Percentiles rank a stretch among this genome's conserved stretches.
phyloP scores from a whole-genome alignment of 2,888 invertebrate species.

The Nowickia ferox region DNA sequence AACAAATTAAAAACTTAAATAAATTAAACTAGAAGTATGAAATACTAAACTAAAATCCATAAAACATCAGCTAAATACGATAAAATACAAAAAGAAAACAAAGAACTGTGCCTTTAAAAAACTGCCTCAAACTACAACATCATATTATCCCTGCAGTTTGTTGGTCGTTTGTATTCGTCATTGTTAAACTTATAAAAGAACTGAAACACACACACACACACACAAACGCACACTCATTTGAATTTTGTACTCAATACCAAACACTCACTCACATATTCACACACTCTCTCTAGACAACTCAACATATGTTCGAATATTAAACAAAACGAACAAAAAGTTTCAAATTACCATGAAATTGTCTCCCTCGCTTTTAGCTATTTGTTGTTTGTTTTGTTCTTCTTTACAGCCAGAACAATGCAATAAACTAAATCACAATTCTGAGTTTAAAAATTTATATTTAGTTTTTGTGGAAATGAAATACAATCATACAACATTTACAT shows the following conservation, averaged over 20 bases:
- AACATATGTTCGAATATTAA: conserved; percentile 64
- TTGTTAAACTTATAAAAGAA: conserved; percentile 32
- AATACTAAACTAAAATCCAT: conserved; percentile 58
- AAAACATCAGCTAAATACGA: conserved; percentile 47
- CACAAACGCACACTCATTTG: neutral
- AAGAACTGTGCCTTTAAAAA: conserved; percentile 63
- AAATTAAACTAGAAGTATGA: conserved; percentile 30
- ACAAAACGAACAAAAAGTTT: conserved; percentile 43
- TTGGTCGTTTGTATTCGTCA: conserved; percentile 78
- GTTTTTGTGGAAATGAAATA: conserved; percentile 5
- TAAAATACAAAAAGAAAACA: neutral
- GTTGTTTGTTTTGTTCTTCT: neutral
- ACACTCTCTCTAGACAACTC: conserved; percentile 21
- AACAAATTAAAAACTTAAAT: conserved; percentile 57
- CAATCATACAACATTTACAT: neutral
- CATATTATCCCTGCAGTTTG: conserved; percentile 72
- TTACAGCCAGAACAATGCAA: conserved; percentile 10
- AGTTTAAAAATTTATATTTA: conserved; percentile 44
- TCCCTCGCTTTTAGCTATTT: conserved; percentile 29
- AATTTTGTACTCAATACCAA: neutral
- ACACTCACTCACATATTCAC: conserved; percentile 20
- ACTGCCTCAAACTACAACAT: conserved; percentile 26
- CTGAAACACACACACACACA: conserved; percentile 34
- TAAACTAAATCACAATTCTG: conserved; percentile 53
- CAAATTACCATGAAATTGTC: conserved; percentile 66